Conservation (phyloP, 2,888 invertebrate genomes). For the Rosalia funebris region DNA sequence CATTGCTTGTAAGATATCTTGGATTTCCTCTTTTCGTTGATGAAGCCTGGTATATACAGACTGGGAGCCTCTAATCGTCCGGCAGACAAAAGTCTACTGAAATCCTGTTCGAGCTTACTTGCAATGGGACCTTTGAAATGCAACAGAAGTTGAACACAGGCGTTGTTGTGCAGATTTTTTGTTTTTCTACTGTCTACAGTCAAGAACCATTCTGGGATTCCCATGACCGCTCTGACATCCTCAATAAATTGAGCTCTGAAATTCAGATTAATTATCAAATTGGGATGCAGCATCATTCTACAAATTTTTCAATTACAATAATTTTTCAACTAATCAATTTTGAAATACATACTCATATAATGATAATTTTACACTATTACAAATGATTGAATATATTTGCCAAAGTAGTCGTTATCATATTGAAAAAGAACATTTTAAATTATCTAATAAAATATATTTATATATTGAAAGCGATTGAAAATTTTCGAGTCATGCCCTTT, state of each 20-base stretch:
- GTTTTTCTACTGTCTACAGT: conserved; percentile 85
- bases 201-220: conserved; percentile 90
- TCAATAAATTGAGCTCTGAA: conserved; percentile 84
- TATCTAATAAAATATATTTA: too few relatives aligned
- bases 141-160: conserved; percentile 85
- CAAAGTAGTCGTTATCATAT: too few relatives aligned
- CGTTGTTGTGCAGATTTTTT: conserved; percentile 77
- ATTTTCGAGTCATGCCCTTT: too few relatives aligned
- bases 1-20: conserved; percentile 81
- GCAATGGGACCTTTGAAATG: conserved; percentile 89
- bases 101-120: conserved; percentile 81
- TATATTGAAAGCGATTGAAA: too few relatives aligned
- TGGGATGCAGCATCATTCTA: too few relatives aligned
- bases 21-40: conserved; percentile 75
- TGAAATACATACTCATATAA: too few relatives aligned
- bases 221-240: conserved; percentile 83
- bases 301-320: too few relatives aligned
- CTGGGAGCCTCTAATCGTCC: conserved; percentile 81
- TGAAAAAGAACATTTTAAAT: too few relatives aligned
- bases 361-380: too few relatives aligned
- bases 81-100: conserved; percentile 77
- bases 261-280: too few relatives aligned
- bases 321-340: too few relatives aligned
- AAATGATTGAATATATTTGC: too few relatives aligned
- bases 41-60: conserved; percentile 80